Conservation (phyloP, 2,797 vertebrate species). For the Tympanoctomys barrerae region DNA sequence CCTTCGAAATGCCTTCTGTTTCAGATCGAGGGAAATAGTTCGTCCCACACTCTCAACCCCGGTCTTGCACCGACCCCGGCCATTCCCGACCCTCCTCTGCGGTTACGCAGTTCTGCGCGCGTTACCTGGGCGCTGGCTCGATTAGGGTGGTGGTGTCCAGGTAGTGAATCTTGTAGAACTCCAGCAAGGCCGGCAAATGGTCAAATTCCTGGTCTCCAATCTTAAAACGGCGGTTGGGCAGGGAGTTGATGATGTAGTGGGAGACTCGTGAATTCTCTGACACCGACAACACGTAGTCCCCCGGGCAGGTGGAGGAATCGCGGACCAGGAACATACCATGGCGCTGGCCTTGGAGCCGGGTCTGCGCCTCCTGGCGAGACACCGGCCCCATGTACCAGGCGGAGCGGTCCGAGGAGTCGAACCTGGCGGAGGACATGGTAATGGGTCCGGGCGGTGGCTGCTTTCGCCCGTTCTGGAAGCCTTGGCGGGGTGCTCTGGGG, state of each 20-base stretch:
- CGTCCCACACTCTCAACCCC: background rate
- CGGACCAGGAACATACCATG: constrained; percentile 98
- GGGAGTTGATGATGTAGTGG: constrained; percentile 99
- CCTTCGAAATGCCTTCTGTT: constrained; percentile 2
- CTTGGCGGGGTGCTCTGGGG: constrained; percentile 34
- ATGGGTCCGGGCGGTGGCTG: constrained; percentile 54
- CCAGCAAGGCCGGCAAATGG: constrained; percentile 95
- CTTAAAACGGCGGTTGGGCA: constrained; percentile 97
- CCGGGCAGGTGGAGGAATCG: constrained; percentile 98
- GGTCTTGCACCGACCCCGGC: background rate
- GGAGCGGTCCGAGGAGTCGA: constrained; percentile 96
- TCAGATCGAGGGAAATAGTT: background rate
- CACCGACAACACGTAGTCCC: constrained; percentile 98
- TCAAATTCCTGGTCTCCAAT: constrained; percentile 99
- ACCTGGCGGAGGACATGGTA: constrained; percentile 96
- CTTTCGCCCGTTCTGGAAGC: constrained; percentile 35
- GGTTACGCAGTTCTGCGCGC: background rate
- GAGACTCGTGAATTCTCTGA: constrained; percentile 99
- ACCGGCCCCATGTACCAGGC: constrained; percentile 98
- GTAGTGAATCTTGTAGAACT: constrained; percentile 99
- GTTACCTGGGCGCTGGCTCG: constrained; percentile 97
- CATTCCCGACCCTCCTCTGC: background rate
- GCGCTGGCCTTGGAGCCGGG: constrained; percentile 95
- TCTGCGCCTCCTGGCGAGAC: constrained; percentile 96
- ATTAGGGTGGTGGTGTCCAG: constrained; percentile 99